phyloP scores from a whole-genome alignment of 2,113 vertebrate species.

The Limanda limanda region DNA sequence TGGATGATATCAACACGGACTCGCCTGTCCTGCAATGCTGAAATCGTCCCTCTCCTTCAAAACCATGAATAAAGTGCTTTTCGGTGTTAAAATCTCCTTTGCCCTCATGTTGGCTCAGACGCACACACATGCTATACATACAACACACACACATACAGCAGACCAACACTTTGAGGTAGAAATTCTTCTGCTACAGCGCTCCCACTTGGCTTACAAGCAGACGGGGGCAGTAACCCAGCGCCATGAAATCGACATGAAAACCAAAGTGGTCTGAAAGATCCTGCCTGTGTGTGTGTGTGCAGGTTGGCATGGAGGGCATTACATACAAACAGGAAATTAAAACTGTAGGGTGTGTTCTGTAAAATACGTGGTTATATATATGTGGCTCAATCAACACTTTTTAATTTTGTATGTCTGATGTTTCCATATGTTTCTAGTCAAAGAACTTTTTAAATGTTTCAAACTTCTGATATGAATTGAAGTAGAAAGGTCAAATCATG shows the following conservation, averaged over 20 bases:
- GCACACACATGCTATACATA: conserved; percentile 11
- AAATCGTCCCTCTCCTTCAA: conserved; percentile 52
- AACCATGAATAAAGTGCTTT: conserved; percentile 75
- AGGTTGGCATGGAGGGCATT: neutral
- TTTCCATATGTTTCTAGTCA: neutral
- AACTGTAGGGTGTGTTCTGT: conserved; percentile 2
- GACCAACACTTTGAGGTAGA: conserved; percentile 24
- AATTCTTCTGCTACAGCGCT: conserved; percentile 59
- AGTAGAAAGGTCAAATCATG: too few relatives aligned
- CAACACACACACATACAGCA: conserved; percentile 28
- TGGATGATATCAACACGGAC: conserved; percentile 66
- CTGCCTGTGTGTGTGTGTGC: neutral
- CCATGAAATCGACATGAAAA: conserved; percentile 68
- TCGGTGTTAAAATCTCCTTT: conserved; percentile 61
- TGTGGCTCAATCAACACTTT: conserved; percentile 2
- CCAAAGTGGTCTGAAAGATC: conserved; percentile 55
- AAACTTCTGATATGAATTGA: too few relatives aligned
- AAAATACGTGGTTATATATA: neutral
- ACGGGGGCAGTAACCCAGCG: conserved; percentile 32
- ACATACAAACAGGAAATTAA: conserved; percentile 28
- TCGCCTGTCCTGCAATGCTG: conserved; percentile 49
- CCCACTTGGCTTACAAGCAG: conserved; percentile 62
- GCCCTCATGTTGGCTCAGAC: conserved; percentile 15
- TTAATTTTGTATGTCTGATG: neutral
- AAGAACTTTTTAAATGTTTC: neutral